Evolutionary conservation across 2,113 vertebrate genomes (phyloP), one percentile per base, ranked within the genome.

Genomic region (Oreocharis arfaki): DNA sequence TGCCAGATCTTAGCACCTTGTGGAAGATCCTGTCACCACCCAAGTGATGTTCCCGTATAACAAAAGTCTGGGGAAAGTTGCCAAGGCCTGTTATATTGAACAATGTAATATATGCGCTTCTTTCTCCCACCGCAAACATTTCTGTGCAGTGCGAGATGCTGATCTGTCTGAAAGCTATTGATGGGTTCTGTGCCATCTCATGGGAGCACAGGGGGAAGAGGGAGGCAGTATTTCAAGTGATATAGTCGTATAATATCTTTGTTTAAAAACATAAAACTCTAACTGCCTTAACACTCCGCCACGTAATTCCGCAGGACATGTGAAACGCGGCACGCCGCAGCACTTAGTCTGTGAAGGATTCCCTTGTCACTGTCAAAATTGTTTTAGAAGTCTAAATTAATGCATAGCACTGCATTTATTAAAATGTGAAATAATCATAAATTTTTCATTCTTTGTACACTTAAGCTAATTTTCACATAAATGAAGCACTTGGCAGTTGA

Each of bases 371-470:
- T 96, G 95, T 97, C 96, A 97, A 97, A 97, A 97, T 97, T 96
- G 97, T 97, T 97, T 97, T 97, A 98, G 98, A 98, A 98, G 97
- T 97, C 98, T 98, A 98, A 98, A 98, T 98, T 99, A 98, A 98
- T 98, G 98, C 98, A 98, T 98, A 98, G 97, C 97, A 97, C 98
- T 98, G 97, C 96, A 97, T 98, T 98, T 98, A 98, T 99, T 98
- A 98, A 98, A 98, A 98, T 97, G 98, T 98, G 98, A 98, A 98
- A 98, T 97, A 98, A 98, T 99, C 98, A 98, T 99, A 98, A 98
- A 98, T 99, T 98, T 99, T 98, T 98, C 97, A 98, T 98, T 98
- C 98, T 98, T 98, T 97, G 98, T 98, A 98, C 98, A 98, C 98
- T 98, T 98, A 98, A 98, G 98, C 98, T 98, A 98, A 99, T 99